These are phyloP conservation scores for Argynnis bischoffii DNA, from an alignment of 2,888 invertebrate species.

Conservation along the genomic window DNA sequence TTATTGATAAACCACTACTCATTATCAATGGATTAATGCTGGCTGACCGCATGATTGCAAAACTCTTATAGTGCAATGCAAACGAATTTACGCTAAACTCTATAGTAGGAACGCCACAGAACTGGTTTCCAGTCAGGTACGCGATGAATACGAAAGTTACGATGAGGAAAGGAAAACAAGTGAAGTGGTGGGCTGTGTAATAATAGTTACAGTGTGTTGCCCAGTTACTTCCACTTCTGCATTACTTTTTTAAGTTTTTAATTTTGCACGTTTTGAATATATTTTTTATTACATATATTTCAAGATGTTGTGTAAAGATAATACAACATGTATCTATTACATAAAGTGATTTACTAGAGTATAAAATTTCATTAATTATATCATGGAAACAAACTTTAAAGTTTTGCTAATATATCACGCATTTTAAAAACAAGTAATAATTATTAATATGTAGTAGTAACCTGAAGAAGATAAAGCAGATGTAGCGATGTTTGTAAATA, in stretches of 20 bases:
- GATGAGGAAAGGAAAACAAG: conserved; percentile 35
- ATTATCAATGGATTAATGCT: too few species aligned
- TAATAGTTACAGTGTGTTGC: conserved; percentile 31
- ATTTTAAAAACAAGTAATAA: neutral
- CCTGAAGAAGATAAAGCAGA: conserved; percentile 17
- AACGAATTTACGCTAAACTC: conserved; percentile 1
- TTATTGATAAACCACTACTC: too few species aligned
- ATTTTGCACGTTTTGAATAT: neutral
- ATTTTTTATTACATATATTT: neutral
- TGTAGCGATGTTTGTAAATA: conserved; percentile 54
- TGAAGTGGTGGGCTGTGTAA: conserved; percentile 29
- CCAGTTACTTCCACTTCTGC: conserved; percentile 13
- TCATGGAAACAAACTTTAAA: too few species aligned
- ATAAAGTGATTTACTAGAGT: too few species aligned
- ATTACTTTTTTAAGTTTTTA: neutral
- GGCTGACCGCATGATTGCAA: too few species aligned
- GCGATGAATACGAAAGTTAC: conserved; percentile 38
- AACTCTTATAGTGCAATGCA: neutral
- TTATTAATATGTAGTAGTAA: conserved; percentile 9
- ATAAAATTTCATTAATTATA: too few species aligned
- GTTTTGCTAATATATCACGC: neutral
- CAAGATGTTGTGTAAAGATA: too few species aligned
- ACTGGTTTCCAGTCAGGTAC: conserved; percentile 37
- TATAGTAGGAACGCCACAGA: conserved; percentile 29
- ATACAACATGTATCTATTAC: too few species aligned